Percentiles rank a stretch among this genome's conserved stretches.
These are phyloP conservation scores for Echinops telfairi DNA, from an alignment of 2,113 vertebrate species.

Conservation along the genomic window DNA sequence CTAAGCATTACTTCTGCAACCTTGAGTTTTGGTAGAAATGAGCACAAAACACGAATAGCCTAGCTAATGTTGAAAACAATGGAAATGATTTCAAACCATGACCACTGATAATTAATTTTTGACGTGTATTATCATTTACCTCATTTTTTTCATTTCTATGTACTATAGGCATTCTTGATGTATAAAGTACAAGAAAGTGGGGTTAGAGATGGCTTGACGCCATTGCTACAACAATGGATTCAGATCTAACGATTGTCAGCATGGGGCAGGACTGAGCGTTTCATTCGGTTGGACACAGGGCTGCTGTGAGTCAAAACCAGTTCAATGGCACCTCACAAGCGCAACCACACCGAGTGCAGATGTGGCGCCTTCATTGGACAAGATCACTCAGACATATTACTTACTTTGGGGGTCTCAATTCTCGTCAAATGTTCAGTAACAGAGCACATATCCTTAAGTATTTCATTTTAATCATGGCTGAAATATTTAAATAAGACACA, in stretches of 20 bases:
- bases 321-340: too few relatives aligned
- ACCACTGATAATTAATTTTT: background rate
- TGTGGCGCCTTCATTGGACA: conserved; percentile 49
- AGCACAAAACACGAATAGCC: background rate
- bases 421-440: conserved; percentile 30
- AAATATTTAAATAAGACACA: conserved; percentile 69
- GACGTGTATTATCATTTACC: background rate
- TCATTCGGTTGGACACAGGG: too few relatives aligned
- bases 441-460: conserved; percentile 68
- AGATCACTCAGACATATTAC: conserved; percentile 39
- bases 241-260: too few relatives aligned
- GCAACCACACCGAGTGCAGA: too few relatives aligned
- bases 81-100: background rate
- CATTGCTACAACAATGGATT: too few relatives aligned
- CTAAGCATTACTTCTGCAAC: background rate
- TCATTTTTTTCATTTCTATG: conserved; percentile 48
- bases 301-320: too few relatives aligned
- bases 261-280: too few relatives aligned
- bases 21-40: conserved; percentile 36
- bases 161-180: background rate
- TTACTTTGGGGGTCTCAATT: background rate
- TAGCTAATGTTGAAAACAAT: background rate
- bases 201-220: too few relatives aligned
- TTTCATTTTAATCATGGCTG: conserved; percentile 73
- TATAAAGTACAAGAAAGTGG: conserved; percentile 10